Evolutionary conservation across 1,140 invertebrate genomes (phyloP).

Genomic region (Lanistes nyassanus): DNA sequence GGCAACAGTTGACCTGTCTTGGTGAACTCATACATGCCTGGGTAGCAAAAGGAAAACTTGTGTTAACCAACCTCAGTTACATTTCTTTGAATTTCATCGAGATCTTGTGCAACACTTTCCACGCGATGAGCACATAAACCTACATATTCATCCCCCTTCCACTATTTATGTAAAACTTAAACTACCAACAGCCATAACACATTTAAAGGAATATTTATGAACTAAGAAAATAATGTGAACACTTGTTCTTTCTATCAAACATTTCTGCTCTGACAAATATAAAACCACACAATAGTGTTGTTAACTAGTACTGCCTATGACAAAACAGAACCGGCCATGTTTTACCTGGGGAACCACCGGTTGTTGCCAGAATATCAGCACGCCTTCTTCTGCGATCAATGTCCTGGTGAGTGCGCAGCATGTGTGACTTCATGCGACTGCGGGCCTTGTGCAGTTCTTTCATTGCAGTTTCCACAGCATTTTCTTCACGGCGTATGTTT

Average conservation of each 20-base stretch:
- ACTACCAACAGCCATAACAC: background rate
- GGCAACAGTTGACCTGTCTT: conserved; percentile 60
- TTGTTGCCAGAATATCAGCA: conserved; percentile 54
- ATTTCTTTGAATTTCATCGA: too few relatives aligned
- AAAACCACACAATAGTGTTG: too few relatives aligned
- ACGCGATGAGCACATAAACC: too few relatives aligned
- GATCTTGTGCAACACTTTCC: too few relatives aligned
- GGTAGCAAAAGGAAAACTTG: background rate
- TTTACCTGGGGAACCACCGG: conserved; percentile 62
- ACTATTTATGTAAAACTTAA: background rate
- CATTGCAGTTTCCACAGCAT: conserved; percentile 44
- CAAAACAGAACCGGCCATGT: too few relatives aligned
- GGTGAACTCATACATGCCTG: conserved; percentile 60
- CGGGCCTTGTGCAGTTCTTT: conserved; percentile 53
- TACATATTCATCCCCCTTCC: too few relatives aligned
- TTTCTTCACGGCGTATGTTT: conserved; percentile 54
- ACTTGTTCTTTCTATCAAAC: too few relatives aligned
- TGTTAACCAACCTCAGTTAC: background rate
- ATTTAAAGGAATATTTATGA: too few relatives aligned
- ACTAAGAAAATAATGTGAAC: too few relatives aligned
- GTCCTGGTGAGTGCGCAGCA: conserved; percentile 52
- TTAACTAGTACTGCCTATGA: too few relatives aligned
- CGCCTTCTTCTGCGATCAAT: conserved; percentile 51
- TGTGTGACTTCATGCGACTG: conserved; percentile 46
- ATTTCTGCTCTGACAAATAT: too few relatives aligned